Base-by-base conservation (phyloP, 2,888 invertebrate genomes). In the Aleiodes alternator region DNA sequence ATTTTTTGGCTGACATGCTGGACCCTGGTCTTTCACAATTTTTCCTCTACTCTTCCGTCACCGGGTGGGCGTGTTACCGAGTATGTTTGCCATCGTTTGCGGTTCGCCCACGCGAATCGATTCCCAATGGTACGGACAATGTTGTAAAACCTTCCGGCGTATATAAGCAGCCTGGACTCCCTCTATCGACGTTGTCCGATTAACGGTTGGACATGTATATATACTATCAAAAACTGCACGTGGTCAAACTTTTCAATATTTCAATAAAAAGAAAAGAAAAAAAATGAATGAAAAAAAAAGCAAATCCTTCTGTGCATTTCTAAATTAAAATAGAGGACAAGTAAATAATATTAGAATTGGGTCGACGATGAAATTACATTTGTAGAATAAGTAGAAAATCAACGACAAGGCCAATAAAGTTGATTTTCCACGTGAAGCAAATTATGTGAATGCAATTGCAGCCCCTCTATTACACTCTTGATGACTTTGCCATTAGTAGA, bases 31-130 rank as follows among this genome's bases (percentile, higher is more conserved):
- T 64, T 34, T 64, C 64, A 64, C 48, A 48, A 64, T 64, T 64
- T 64, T 64, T 64, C 48, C 64, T 16, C 64, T n/a, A 64, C 64
- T 64, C 64, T 64, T 64, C 64, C 64, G 64, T 64, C 64, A 64
- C 64, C 56, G 43, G 38, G 70, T 70, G 56, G 70, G 70, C 70
- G 70, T 70, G 56, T 64, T 55, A 70, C 55, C 56, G 56, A 70
- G 70, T 56, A 16, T 64, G 64, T 64, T 64, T 56, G 55, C 70
- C 70, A 70, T 70, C 70, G 56, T 55, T 70, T 55, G 55, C 55
- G 43, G 56, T 70, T 43, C 84, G 83, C 84, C 84, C 83, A 85
- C 84, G 74, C 81, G 80, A 82, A 82, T 84, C 84, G 85, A 84
- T 84, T 84, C 78, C 79, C 70, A 80, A 81, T 79, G 56, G 14